Evolutionary conservation across 2,888 invertebrate genomes (phyloP).

Genomic region (Stramonita haemastoma): DNA sequence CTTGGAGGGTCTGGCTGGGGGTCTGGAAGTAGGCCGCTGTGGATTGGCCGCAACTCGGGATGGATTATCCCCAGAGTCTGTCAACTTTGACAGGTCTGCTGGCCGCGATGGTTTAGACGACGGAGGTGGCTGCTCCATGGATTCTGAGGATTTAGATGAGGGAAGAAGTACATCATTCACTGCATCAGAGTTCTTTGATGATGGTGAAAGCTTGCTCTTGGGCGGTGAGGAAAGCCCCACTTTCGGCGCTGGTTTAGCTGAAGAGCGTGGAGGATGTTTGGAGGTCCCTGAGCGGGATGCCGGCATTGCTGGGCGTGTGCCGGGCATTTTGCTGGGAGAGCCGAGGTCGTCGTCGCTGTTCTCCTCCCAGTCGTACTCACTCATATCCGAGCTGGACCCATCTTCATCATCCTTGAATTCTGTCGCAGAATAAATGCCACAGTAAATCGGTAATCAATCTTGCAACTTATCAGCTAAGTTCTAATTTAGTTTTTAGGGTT

Average conservation of each 20-base stretch:
- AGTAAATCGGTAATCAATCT: no score
- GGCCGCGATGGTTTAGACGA: neutral
- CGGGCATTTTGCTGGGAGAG: conserved; percentile 52
- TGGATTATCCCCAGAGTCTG: neutral
- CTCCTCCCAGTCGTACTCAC: conserved; percentile 86
- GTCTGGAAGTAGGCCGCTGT: neutral
- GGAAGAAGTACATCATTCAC: no score
- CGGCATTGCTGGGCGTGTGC: conserved; percentile 18
- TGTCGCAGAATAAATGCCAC: conserved; percentile 57
- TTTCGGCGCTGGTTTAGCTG: neutral
- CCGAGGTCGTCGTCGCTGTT: conserved; percentile 63
- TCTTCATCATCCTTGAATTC: conserved; percentile 89
- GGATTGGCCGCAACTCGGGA: conserved; percentile 20
- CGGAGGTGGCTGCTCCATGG: neutral
- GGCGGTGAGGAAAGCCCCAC: no score
- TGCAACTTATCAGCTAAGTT: no score
- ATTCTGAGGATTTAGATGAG: neutral
- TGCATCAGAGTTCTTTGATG: no score
- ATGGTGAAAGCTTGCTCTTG: neutral
- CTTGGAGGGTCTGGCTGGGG: conserved; percentile 38
- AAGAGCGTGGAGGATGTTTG: conserved; percentile 29
- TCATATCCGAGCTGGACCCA: conserved; percentile 85
- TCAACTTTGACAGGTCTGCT: neutral
- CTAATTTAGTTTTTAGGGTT: no score
- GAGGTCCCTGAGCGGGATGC: neutral